Percentiles rank a stretch among this genome's conserved stretches.
These are phyloP conservation scores for Anguilla rostrata DNA, from an alignment of 2,113 vertebrate species.

Conservation along the genomic window DNA sequence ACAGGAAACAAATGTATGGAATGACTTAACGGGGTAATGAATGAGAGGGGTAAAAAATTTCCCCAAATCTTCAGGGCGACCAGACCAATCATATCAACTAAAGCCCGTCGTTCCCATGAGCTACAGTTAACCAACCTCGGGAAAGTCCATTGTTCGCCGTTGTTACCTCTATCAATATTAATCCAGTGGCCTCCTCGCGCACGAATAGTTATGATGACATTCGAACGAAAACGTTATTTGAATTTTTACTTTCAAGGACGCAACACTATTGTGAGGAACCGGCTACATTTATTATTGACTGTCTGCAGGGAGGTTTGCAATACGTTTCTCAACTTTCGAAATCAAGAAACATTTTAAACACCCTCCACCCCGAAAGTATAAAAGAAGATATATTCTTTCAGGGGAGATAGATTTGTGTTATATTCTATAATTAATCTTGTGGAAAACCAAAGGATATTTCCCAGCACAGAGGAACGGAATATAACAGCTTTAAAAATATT, in stretches of 20 bases:
- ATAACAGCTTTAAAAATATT: not conserved
- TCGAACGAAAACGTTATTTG: too few species aligned
- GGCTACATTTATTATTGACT: too few species aligned
- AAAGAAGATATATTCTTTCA: not conserved
- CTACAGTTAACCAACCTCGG: not conserved
- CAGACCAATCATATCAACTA: not conserved
- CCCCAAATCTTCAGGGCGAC: not conserved
- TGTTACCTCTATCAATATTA: not conserved
- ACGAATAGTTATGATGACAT: too few species aligned
- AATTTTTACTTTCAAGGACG: too few species aligned
- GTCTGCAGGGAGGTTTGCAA: too few species aligned
- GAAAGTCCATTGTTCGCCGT: not conserved
- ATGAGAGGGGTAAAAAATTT: not conserved
- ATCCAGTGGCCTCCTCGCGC: too few species aligned
- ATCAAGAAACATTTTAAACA: not conserved
- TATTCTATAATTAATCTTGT: not conserved
- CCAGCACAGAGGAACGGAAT: not conserved
- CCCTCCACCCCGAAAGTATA: not conserved
- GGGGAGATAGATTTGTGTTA: not conserved
- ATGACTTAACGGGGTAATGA: slow-evolving; percentile 17
- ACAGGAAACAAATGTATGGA: slow-evolving; percentile 60
- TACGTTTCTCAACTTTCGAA: too few species aligned
- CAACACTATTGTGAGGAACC: too few species aligned
- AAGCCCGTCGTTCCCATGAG: not conserved
- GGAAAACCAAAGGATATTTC: not conserved